Conservation (phyloP, 64 coral and sea anemone genomes). For the Stichodactyla helianthus region DNA sequence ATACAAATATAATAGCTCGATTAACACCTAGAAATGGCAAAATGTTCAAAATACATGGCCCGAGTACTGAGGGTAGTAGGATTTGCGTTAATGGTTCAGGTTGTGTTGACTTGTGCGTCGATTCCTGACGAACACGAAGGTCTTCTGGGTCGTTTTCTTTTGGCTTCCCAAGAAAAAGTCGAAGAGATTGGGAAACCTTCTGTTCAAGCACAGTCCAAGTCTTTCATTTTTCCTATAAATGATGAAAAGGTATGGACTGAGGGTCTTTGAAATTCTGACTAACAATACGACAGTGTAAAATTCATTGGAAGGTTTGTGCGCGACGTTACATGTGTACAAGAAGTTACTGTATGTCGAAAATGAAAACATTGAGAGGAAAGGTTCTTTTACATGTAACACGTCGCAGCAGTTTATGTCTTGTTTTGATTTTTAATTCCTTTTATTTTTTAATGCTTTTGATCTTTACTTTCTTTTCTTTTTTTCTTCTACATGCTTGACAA, state of each 20-base stretch:
- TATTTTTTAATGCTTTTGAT: not conserved
- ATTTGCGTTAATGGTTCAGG: conserved; percentile 39
- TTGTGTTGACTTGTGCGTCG: conserved; percentile 29
- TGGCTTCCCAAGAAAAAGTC: conserved; percentile 41
- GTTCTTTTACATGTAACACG: too few relatives aligned
- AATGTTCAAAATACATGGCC: conserved; percentile 22
- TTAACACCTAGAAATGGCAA: not conserved
- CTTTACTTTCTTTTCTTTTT: not conserved
- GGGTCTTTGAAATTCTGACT: too few relatives aligned
- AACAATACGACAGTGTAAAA: too few relatives aligned
- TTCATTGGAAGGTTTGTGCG: too few relatives aligned
- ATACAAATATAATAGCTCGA: not conserved
- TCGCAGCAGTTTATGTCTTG: too few relatives aligned
- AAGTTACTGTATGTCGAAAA: too few relatives aligned
- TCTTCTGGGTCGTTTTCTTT: conserved; percentile 35
- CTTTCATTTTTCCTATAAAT: conserved; percentile 67
- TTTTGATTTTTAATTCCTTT: not conserved
- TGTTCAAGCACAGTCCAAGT: conserved; percentile 33
- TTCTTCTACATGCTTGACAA: not conserved
- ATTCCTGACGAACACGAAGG: conserved; percentile 57
- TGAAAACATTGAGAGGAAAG: too few relatives aligned
- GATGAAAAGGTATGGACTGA: conserved; percentile 45
- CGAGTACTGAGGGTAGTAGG: conserved; percentile 19
- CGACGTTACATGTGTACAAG: too few relatives aligned
- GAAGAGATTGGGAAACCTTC: conserved; percentile 28